phyloP scores from a whole-genome alignment of 1,140 invertebrate species.

The Heliothis virescens region DNA sequence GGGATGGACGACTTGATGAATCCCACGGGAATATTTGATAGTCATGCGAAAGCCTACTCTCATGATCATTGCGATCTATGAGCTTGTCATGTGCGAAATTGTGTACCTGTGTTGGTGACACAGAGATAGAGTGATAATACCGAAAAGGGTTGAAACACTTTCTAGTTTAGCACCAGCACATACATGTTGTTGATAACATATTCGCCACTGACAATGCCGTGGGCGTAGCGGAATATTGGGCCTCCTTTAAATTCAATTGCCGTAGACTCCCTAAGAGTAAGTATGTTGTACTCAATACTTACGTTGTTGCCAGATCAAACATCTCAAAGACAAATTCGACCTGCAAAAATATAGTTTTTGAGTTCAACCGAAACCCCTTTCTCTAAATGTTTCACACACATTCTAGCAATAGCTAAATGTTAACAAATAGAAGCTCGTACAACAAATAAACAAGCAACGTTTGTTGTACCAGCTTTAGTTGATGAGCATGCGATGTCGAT shows the following conservation, averaged over 20 bases:
- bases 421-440: neutral
- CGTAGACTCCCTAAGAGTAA: too few relatives aligned
- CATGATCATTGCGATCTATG: slow-evolving; percentile 10
- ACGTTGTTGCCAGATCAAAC: too few relatives aligned
- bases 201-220: too few relatives aligned
- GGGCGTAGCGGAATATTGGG: too few relatives aligned
- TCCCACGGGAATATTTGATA: slow-evolving; percentile 36
- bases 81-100: neutral
- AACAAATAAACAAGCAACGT: slow-evolving; percentile 17
- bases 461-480: slow-evolving; percentile 14
- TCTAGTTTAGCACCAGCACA: too few relatives aligned
- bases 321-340: neutral
- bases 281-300: too few relatives aligned
- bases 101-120: neutral
- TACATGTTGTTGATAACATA: too few relatives aligned
- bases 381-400: too few relatives aligned
- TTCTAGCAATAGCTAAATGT: neutral
- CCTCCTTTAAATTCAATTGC: too few relatives aligned
- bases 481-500: slow-evolving; percentile 20
- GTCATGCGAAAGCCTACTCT: slow-evolving; percentile 6
- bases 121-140: neutral
- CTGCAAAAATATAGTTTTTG: neutral
- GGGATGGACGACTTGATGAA: slow-evolving; percentile 24
- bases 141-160: too few relatives aligned
- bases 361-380: too few relatives aligned